phyloP scores from a whole-genome alignment of 2,113 vertebrate species.

The Sinosuthora webbiana region DNA sequence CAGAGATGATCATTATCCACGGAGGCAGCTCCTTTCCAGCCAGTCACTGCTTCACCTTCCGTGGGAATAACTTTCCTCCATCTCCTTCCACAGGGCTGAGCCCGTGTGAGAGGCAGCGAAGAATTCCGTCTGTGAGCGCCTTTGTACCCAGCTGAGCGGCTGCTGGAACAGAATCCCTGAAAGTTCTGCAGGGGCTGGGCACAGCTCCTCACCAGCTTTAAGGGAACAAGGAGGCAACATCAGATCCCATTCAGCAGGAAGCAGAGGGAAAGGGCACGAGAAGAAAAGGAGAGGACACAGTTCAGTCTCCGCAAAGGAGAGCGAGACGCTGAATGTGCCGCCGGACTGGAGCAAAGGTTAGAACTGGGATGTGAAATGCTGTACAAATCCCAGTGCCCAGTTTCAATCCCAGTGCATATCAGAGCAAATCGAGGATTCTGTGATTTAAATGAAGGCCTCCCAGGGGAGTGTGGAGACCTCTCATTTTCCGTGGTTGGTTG shows the following conservation, averaged over 20 bases:
- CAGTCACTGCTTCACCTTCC: background rate
- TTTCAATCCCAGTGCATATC: background rate
- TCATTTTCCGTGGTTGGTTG: background rate
- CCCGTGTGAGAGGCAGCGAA: background rate
- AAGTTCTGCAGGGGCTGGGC: background rate
- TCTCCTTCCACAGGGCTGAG: background rate
- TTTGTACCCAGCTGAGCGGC: background rate
- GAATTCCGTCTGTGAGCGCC: background rate
- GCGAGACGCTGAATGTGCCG: background rate
- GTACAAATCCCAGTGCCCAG: background rate
- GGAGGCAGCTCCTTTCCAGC: background rate
- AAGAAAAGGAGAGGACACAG: background rate
- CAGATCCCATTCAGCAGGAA: background rate
- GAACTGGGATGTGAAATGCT: background rate
- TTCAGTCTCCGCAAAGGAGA: background rate
- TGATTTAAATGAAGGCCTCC: background rate
- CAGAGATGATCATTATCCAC: slow-evolving; percentile 8
- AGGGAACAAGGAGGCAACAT: background rate
- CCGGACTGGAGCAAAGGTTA: background rate
- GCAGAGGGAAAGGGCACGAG: background rate
- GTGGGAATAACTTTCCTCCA: background rate
- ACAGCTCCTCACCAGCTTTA: background rate
- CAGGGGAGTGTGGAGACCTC: fast-evolving
- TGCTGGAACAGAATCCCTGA: background rate
- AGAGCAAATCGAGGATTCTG: background rate